Percentiles rank a stretch among this genome's conserved stretches.
Evolutionary conservation across 2,888 invertebrate genomes (phyloP).

Genomic region (Ochropacha duplaris): DNA sequence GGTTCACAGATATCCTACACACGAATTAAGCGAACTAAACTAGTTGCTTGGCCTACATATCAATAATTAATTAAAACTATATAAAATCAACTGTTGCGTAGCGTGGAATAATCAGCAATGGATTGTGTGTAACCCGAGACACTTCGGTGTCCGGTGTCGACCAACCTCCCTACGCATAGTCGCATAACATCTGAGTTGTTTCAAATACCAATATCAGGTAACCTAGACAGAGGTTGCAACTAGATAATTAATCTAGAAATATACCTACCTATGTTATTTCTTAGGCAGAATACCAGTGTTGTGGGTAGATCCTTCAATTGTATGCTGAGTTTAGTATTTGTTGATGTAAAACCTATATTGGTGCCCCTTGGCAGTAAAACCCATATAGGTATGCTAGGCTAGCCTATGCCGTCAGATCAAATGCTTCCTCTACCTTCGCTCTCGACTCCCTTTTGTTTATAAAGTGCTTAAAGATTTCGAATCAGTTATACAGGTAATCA

Average conservation of each 20-base stretch:
- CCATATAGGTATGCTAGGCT: no score
- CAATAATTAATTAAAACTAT: slow-evolving; percentile 11
- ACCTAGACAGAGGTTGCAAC: slow-evolving; percentile 11
- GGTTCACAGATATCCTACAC: background rate
- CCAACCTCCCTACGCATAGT: slow-evolving; percentile 56
- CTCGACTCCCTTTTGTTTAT: no score
- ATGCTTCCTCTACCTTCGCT: no score
- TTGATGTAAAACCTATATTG: no score
- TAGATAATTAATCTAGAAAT: background rate
- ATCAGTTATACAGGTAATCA: no score
- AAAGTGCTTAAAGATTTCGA: no score
- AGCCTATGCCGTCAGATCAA: no score
- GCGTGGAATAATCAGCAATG: slow-evolving; percentile 52
- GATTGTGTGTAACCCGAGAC: slow-evolving; percentile 70
- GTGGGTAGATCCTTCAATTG: no score
- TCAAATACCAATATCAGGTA: slow-evolving; percentile 43
- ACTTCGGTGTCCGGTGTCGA: slow-evolving; percentile 58
- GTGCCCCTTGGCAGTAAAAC: no score
- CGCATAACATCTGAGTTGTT: slow-evolving; percentile 36
- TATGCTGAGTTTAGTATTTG: no score
- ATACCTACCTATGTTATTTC: background rate
- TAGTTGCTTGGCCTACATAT: background rate
- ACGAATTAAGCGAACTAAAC: background rate
- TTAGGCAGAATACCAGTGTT: no score
- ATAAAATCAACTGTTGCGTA: slow-evolving; percentile 49